Conservation (phyloP, 2,888 invertebrate species). For the Folsomia candida region DNA sequence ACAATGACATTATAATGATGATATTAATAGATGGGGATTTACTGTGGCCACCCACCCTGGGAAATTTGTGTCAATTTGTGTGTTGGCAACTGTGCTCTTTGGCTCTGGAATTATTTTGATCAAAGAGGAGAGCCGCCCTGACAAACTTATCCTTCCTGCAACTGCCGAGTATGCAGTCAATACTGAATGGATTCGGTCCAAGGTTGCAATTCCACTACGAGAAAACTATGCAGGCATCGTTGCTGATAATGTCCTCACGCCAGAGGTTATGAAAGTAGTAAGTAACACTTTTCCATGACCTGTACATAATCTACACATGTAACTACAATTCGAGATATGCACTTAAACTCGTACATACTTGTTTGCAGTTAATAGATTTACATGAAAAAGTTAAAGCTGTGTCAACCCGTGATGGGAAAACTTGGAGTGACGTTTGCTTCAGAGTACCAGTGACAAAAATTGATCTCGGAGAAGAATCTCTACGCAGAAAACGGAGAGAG, state of each 20-base stretch:
- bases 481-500: constrained; percentile 15
- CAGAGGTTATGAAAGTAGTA: constrained; percentile 60
- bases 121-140: constrained; percentile 70
- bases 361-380: constrained; percentile 58
- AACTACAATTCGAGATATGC: too few species aligned
- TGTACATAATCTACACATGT: too few species aligned
- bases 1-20: too few species aligned
- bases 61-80: constrained; percentile 61
- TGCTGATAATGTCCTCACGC: constrained; percentile 66
- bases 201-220: constrained; percentile 65
- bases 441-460: constrained; percentile 47
- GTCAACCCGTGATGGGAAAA: constrained; percentile 52
- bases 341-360: too few species aligned
- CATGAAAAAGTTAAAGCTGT: constrained; percentile 58
- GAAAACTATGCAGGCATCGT: constrained; percentile 64
- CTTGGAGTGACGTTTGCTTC: constrained; percentile 61
- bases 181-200: constrained; percentile 69
- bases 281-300: too few species aligned
- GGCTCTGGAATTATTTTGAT: constrained; percentile 65
- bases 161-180: constrained; percentile 68
- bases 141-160: constrained; percentile 73
- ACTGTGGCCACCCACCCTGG: constrained; percentile 63
- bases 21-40: constrained; percentile 61
- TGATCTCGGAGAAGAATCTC: constrained; percentile 5
- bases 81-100: constrained; percentile 61